Percentiles rank a stretch among this genome's conserved stretches.
Conservation (phyloP, 2,797 vertebrate genomes). For the Gallinago nigripennis region DNA sequence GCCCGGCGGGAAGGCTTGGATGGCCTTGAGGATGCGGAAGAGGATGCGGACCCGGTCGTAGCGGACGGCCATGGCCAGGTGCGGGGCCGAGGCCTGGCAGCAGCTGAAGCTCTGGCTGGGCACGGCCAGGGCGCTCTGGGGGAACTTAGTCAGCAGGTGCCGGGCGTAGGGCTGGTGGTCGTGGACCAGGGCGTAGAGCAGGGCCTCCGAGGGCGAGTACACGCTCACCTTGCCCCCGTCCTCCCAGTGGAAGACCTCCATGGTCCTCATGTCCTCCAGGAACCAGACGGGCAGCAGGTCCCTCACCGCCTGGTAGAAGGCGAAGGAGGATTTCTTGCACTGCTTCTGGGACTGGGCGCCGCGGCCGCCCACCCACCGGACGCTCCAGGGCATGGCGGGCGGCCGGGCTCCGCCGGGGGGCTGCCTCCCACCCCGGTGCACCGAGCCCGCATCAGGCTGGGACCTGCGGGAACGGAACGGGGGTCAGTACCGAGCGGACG, state of each 20-base stretch:
- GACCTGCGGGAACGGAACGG: neutral
- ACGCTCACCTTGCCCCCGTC: constrained; percentile 85
- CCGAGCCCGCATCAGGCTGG: neutral
- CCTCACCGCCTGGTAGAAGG: constrained; percentile 92
- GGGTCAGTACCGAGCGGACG: neutral
- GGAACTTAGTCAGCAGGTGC: constrained; percentile 85
- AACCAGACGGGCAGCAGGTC: constrained; percentile 89
- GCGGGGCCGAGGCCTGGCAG: constrained; percentile 80
- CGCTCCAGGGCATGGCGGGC: constrained; percentile 85
- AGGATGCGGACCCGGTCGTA: constrained; percentile 88
- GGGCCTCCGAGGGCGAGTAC: constrained; percentile 89
- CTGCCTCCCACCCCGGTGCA: neutral
- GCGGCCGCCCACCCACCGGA: constrained; percentile 68
- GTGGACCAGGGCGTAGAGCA: constrained; percentile 92
- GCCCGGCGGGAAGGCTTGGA: constrained; percentile 67
- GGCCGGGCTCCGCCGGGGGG: neutral
- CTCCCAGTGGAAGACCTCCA: constrained; percentile 94
- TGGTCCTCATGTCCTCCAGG: constrained; percentile 91
- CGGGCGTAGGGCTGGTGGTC: constrained; percentile 90
- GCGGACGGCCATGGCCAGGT: constrained; percentile 88
- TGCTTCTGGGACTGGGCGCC: constrained; percentile 86
- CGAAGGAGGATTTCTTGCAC: constrained; percentile 89
- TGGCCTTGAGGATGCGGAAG: constrained; percentile 78
- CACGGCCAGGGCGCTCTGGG: constrained; percentile 79
- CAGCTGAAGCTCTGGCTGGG: constrained; percentile 88